Conservation (phyloP, 2,113 vertebrate genomes). For the Sclerurus mexicanus region DNA sequence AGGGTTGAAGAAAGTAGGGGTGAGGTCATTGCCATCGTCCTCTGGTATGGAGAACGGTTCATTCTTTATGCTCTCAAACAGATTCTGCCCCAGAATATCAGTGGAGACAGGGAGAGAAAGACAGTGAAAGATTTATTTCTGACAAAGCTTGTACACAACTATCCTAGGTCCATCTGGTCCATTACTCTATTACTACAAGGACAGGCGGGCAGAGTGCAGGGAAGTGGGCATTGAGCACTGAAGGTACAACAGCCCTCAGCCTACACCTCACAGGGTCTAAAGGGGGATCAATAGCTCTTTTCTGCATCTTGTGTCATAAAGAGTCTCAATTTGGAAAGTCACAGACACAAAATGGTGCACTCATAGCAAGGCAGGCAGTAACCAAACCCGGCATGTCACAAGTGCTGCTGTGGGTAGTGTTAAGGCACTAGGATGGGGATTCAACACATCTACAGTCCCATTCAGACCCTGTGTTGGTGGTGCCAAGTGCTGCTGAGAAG, state of each 20-base stretch:
- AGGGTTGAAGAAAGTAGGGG: slow-evolving; percentile 96
- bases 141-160: not conserved
- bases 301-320: not conserved
- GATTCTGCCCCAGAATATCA: slow-evolving; percentile 67
- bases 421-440: not conserved
- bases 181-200: not conserved
- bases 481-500: not conserved
- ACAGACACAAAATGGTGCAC: not conserved
- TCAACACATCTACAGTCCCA: not conserved
- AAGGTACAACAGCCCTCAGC: not conserved
- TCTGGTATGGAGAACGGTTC: slow-evolving; percentile 96
- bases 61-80: slow-evolving; percentile 91
- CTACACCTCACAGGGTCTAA: not conserved
- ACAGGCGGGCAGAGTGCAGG: not conserved
- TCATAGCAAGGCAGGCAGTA: not conserved
- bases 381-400: not conserved
- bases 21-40: slow-evolving; percentile 93
- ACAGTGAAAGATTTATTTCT: not conserved
- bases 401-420: not conserved
- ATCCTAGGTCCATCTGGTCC: not conserved
- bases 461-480: not conserved
- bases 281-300: not conserved
- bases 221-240: not conserved
- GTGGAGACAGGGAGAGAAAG: not conserved
- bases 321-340: not conserved